Conservation (phyloP, 2,113 vertebrate species). For the Ceratotherium simum region DNA sequence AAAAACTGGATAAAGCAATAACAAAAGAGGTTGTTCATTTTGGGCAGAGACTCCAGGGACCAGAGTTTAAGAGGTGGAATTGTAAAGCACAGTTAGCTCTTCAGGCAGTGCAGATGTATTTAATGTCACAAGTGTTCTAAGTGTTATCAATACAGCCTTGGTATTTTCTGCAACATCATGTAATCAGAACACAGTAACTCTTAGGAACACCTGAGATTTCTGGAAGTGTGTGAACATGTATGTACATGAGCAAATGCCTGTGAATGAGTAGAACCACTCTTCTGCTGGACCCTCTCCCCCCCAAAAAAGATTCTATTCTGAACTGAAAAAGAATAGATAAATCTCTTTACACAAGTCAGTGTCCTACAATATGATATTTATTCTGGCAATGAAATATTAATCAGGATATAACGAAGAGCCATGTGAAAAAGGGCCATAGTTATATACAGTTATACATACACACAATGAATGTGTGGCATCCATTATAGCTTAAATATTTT, state of each 20-base stretch:
- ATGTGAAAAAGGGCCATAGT: not conserved
- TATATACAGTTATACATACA: not conserved
- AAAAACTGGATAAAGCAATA: not conserved
- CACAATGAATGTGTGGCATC: not conserved
- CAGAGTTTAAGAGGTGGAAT: not conserved
- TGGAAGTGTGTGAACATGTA: not conserved
- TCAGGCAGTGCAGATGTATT: not conserved
- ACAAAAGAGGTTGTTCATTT: not conserved
- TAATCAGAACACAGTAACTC: not conserved
- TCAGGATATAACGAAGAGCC: not conserved
- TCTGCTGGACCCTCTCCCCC: not conserved
- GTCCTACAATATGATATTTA: not conserved
- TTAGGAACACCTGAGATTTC: not conserved
- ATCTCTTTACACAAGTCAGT: not conserved
- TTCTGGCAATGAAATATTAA: conserved; percentile 27
- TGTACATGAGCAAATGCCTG: not conserved
- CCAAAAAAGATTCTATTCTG: not conserved
- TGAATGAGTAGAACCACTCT: not conserved
- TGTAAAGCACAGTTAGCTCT: not conserved
- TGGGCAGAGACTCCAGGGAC: conserved; percentile 6
- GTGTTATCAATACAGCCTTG: not conserved
- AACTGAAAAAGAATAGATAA: not conserved
- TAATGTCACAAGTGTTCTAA: not conserved
- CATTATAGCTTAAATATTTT: not conserved
- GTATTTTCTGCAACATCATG: not conserved